These are phyloP conservation scores for Stenchaetothrips biformis DNA, from an alignment of 2,888 invertebrate species.

Conservation along the genomic window DNA sequence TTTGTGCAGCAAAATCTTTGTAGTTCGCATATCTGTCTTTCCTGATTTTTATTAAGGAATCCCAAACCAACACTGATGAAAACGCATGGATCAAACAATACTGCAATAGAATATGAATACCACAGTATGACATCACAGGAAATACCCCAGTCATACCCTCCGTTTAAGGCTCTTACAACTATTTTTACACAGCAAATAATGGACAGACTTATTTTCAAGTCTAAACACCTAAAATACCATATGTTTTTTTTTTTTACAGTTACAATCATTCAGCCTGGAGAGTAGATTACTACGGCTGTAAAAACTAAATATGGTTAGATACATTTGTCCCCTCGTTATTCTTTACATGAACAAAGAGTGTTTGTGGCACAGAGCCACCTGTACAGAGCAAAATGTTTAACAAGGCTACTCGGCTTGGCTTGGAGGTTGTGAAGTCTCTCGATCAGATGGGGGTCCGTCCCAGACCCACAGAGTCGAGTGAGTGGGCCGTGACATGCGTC, in stretches of 20 bases:
- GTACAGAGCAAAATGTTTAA: neutral
- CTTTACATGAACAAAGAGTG: neutral
- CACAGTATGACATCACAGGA: conserved; percentile 20
- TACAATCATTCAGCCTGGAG: conserved; percentile 19
- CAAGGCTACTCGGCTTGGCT: neutral
- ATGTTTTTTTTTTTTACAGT: conserved; percentile 23
- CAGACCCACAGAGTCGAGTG: too few relatives aligned
- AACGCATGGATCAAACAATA: neutral
- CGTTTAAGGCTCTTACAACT: neutral
- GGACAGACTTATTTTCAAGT: conserved; percentile 21
- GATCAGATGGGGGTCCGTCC: neutral
- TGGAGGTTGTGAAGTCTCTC: neutral
- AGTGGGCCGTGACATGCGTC: neutral
- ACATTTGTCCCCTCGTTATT: neutral
- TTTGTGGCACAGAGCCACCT: neutral
- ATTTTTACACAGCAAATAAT: conserved; percentile 15
- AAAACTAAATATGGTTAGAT: conserved; percentile 20
- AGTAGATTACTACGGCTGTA: conserved; percentile 5
- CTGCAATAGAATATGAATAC: neutral
- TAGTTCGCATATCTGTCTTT: neutral
- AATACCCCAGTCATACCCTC: conserved; percentile 9
- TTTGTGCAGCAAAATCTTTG: neutral
- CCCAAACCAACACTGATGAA: neutral
- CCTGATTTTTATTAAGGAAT: neutral
- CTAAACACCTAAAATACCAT: conserved; percentile 24